These are phyloP conservation scores for Drosophila merina DNA, from an alignment of 2,888 invertebrate genomes.

Conservation along the genomic window DNA sequence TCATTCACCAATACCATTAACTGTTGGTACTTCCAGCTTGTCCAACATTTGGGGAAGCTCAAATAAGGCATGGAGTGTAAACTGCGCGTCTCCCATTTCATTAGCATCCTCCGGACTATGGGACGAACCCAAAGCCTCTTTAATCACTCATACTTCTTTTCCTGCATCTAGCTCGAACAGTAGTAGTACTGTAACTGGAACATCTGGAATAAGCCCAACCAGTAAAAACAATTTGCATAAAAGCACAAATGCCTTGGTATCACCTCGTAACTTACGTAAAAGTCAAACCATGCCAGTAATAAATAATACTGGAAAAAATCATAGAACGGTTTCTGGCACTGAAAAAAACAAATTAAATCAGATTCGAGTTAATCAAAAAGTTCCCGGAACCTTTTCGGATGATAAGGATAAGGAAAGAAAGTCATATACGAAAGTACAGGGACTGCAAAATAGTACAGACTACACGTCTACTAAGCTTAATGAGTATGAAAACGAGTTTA, in stretches of 20 bases:
- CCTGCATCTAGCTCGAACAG: conserved; percentile 34
- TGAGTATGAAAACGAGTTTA: conserved; percentile 90
- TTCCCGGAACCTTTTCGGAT: conserved; percentile 7
- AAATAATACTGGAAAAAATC: conserved; percentile 52
- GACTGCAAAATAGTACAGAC: conserved; percentile 25
- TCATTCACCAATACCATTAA: conserved; percentile 22
- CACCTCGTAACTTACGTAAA: conserved; percentile 77
- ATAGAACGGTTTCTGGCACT: conserved; percentile 11
- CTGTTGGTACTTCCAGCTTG: conserved; percentile 22
- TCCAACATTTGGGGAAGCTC: conserved; percentile 74
- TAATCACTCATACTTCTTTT: conserved; percentile 10
- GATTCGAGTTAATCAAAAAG: conserved; percentile 33
- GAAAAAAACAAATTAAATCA: conserved; percentile 40
- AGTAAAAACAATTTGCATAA: conserved; percentile 40
- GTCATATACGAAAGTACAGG: conserved; percentile 28
- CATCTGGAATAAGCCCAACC: conserved; percentile 40
- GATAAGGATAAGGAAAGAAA: conserved; percentile 48
- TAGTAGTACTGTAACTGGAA: conserved; percentile 66
- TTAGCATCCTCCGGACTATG: conserved; percentile 85
- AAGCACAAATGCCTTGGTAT: conserved; percentile 24
- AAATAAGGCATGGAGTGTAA: conserved; percentile 73
- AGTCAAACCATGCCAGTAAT: conserved; percentile 82
- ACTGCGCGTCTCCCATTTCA: conserved; percentile 3
- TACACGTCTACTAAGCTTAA: conserved; percentile 84
- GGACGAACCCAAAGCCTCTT: conserved; percentile 85